phyloP scores from a whole-genome alignment of 2,797 vertebrate genomes.

The Synaphobranchus kaupii region DNA sequence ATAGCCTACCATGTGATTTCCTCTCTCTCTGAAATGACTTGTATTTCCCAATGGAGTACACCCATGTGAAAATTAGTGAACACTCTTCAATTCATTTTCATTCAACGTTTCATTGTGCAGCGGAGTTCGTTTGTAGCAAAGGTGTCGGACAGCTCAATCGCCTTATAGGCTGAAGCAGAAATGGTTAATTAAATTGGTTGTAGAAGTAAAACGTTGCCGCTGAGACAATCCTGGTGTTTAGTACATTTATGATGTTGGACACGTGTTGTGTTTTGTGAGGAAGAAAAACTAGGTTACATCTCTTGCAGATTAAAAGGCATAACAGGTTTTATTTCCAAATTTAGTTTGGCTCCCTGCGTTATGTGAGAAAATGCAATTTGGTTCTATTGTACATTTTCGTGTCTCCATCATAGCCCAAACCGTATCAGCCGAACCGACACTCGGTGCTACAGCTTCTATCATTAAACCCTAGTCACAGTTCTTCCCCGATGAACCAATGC shows the following conservation, averaged over 20 bases:
- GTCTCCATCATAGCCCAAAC: not conserved
- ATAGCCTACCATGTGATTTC: not conserved
- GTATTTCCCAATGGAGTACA: not conserved
- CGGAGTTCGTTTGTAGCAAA: not conserved
- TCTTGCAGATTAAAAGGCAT: not conserved
- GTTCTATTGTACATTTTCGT: not conserved
- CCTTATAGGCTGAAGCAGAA: not conserved
- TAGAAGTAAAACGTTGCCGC: not conserved
- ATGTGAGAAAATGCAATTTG: not conserved
- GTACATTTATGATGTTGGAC: not conserved
- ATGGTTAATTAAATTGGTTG: not conserved
- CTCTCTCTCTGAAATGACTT: not conserved
- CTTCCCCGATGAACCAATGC: not conserved
- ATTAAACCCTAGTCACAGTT: not conserved
- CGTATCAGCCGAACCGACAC: not conserved
- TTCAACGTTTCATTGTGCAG: not conserved
- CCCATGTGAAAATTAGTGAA: not conserved
- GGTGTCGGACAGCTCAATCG: not conserved
- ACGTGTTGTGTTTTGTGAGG: not conserved
- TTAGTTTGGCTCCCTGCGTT: not conserved
- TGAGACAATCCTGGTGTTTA: not conserved
- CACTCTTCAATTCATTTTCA: not conserved
- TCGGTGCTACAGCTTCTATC: not conserved
- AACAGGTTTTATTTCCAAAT: not conserved
- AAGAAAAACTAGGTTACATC: not conserved